A percentile compares a stretch with the other conserved stretches of the same genome.
Conservation (phyloP, 1,140 invertebrate genomes). For the Philotrypesis tridentata region DNA sequence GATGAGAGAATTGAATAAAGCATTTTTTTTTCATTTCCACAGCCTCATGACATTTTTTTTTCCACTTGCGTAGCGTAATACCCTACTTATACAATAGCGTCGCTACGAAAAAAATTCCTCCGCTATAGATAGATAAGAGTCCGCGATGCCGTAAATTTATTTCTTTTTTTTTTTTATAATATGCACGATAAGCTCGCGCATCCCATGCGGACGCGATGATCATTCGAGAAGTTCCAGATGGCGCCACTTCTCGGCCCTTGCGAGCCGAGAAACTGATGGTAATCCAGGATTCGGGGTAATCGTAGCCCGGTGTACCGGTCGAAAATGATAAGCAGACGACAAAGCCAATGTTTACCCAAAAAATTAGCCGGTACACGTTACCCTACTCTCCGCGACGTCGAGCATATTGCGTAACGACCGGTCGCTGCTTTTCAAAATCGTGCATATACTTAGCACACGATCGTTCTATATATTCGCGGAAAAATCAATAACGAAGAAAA, state of each 20-base stretch:
- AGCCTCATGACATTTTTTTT: neutral
- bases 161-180: neutral
- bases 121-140: too few species aligned
- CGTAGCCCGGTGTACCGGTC: neutral
- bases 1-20: constrained; percentile 42
- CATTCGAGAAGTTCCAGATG: constrained; percentile 4
- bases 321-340: neutral
- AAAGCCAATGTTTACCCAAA: neutral
- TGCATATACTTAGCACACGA: too few species aligned
- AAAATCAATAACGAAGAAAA: too few species aligned
- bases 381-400: too few species aligned
- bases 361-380: neutral
- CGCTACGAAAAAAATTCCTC: too few species aligned
- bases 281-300: neutral
- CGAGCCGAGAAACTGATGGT: neutral
- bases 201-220: neutral
- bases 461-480: too few species aligned
- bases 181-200: neutral
- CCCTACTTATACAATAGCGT: too few species aligned
- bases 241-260: constrained; percentile 12
- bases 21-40: neutral
- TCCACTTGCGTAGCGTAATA: too few species aligned
- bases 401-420: too few species aligned
- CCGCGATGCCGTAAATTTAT: too few species aligned
- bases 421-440: too few species aligned